Base-by-base conservation (phyloP, 2,113 vertebrate genomes). In the Rhodinocichla rosea region DNA sequence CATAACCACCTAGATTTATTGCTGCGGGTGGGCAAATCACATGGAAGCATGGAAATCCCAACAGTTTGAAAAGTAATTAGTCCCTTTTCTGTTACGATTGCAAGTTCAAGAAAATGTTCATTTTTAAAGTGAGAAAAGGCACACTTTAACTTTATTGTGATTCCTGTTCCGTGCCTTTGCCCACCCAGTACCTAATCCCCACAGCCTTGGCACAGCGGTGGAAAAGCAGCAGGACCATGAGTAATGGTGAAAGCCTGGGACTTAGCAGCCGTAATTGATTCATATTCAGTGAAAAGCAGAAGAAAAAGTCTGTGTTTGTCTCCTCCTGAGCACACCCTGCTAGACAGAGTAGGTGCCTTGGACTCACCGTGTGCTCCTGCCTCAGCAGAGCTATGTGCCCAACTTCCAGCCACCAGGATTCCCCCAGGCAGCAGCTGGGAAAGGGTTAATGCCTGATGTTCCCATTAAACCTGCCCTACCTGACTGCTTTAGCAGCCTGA, bases 401-500 rank as follows among this genome's bases (percentile, higher is more conserved):
- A 83, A 39, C 94, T 95, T 95, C 87, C 95, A 96, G 83, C 81
- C 90, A 15, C 39, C 13, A 87, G 89, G 88, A 93, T 88, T 93
- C 90, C 97, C 96, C 55, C 12, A 75, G 97, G 95, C 89, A 89
- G 86, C 74, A 17, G 79, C 86, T 89, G 84, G 60, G 89, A 97
- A 98, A 98, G 98, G 97, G 97, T 98, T 98, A 98, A 98, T 87
- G 91, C 89, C 96, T 95, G 95, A 95, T 97, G 86, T 89, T 97
- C 97, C 97, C 97, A 97, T 97, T 97, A 97, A 96, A 95, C 89
- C 92, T 96, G 94, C 97, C 97, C 97, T 87, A 78, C 93, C 97
- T 97, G 97, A 95, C 96, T 92, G 96, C 95, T 97, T 90, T 73
- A 62, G 87, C 47, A 91, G 94, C 91, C 91, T 68, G 86, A 95